phyloP scores from a whole-genome alignment of 2,888 invertebrate species.

The Lamproptera curius region DNA sequence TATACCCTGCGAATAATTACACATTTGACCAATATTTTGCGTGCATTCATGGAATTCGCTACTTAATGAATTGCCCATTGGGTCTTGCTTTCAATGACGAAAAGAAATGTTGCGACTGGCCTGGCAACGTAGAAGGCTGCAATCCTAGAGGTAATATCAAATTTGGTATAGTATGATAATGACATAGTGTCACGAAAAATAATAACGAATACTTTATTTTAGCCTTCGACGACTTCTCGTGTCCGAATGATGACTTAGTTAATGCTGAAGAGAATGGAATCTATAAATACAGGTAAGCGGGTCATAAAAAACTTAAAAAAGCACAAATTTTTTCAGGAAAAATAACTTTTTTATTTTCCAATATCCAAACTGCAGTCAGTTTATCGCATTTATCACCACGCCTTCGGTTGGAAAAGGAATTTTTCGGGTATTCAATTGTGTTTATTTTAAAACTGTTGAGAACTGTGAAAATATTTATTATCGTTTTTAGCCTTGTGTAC shows the following conservation, averaged over 20 bases:
- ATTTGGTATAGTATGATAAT: not conserved
- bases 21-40: slow-evolving; percentile 16
- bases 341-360: not conserved
- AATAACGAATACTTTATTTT: slow-evolving; percentile 23
- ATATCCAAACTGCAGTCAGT: slow-evolving; percentile 17
- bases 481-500: slow-evolving; percentile 10
- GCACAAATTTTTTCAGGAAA: not conserved
- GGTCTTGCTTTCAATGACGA: slow-evolving; percentile 86
- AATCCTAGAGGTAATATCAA: slow-evolving; percentile 69
- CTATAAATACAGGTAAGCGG: slow-evolving; percentile 6
- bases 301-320: too few species aligned
- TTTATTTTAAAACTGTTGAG: slow-evolving; percentile 6
- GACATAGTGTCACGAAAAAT: not conserved
- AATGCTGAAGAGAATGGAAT: slow-evolving; percentile 1
- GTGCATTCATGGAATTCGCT: slow-evolving; percentile 8
- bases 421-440: slow-evolving; percentile 6
- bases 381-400: slow-evolving; percentile 16
- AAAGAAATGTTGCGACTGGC: slow-evolving; percentile 88
- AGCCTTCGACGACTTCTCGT: slow-evolving; percentile 40
- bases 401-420: slow-evolving; percentile 15
- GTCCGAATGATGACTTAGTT: slow-evolving; percentile 4
- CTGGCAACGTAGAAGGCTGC: slow-evolving; percentile 85
- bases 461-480: slow-evolving; percentile 12
- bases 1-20: slow-evolving; percentile 7
- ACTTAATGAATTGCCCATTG: slow-evolving; percentile 82